Percentiles rank a stretch among this genome's conserved stretches.
Conservation (phyloP, 2,113 vertebrate genomes). For the Burhinus oedicnemus region DNA sequence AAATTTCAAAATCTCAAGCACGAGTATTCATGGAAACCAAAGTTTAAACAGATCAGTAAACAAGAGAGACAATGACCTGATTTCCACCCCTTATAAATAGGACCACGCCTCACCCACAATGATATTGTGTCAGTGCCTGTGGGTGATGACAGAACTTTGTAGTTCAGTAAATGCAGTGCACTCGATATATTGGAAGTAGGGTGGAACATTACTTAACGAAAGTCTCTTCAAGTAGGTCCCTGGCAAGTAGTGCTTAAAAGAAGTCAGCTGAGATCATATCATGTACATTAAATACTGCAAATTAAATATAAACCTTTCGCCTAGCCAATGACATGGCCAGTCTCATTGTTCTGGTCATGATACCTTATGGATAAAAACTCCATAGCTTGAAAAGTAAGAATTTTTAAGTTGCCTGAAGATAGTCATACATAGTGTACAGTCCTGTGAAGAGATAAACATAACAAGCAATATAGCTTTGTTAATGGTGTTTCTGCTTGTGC, state of each 20-base stretch:
- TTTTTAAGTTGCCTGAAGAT: neutral
- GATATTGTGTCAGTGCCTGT: constrained; percentile 30
- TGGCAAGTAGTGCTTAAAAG: neutral
- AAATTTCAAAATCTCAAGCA: constrained; percentile 19
- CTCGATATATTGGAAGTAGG: neutral
- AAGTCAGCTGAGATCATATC: neutral
- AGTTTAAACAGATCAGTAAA: constrained; percentile 53
- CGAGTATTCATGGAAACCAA: constrained; percentile 32
- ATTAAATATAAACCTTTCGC: neutral
- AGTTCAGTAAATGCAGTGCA: neutral
- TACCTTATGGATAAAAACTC: neutral
- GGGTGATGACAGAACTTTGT: constrained; percentile 14
- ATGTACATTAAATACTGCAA: neutral
- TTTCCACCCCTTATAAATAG: constrained; percentile 12
- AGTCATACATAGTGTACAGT: neutral
- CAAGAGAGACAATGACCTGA: constrained; percentile 35
- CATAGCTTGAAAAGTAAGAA: neutral
- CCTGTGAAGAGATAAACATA: neutral
- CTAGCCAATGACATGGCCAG: neutral
- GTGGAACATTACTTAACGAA: neutral
- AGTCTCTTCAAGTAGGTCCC: neutral
- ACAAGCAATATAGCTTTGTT: neutral
- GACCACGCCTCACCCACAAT: constrained; percentile 6
- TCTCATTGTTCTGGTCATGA: neutral
- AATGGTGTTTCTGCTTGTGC: neutral